These are phyloP conservation scores for Trilocha varians DNA, from an alignment of 2,888 invertebrate species.

Conservation along the genomic window DNA sequence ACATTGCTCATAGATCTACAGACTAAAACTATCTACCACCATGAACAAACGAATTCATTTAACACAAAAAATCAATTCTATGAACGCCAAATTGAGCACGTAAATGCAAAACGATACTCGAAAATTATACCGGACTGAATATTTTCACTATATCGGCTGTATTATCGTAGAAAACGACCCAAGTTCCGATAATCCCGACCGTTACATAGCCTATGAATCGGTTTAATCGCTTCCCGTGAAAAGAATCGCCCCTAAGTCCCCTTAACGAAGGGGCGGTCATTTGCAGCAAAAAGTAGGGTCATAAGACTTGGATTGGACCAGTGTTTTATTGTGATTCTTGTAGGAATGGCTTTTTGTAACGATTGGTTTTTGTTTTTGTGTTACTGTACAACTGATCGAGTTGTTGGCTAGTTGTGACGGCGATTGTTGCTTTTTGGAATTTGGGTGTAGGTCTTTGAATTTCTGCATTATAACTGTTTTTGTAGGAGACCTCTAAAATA, in stretches of 20 bases:
- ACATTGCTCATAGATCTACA: no score
- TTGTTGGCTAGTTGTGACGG: no score
- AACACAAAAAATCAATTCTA: not conserved
- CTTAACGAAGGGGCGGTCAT: conserved; percentile 2
- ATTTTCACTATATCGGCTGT: not conserved
- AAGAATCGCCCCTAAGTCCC: not conserved
- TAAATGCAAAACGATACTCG: not conserved
- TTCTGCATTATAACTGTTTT: no score
- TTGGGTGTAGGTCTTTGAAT: no score
- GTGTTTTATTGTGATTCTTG: no score
- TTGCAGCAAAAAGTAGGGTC: not conserved
- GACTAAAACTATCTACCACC: no score
- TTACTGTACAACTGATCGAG: no score
- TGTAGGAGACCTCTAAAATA: no score
- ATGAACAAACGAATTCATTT: not conserved
- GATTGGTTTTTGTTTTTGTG: no score
- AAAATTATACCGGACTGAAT: not conserved
- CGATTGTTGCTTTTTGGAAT: no score
- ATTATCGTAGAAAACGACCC: not conserved
- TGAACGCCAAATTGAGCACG: not conserved
- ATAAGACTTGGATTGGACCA: no score
- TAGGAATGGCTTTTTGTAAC: no score
- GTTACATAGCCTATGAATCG: conserved; percentile 2
- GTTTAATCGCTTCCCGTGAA: conserved; percentile 2
- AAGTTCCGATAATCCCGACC: not conserved